Evolutionary conservation across 2,888 invertebrate species (phyloP), one percentile per base, ranked within the genome.

Genomic region (Melipona beecheii): DNA sequence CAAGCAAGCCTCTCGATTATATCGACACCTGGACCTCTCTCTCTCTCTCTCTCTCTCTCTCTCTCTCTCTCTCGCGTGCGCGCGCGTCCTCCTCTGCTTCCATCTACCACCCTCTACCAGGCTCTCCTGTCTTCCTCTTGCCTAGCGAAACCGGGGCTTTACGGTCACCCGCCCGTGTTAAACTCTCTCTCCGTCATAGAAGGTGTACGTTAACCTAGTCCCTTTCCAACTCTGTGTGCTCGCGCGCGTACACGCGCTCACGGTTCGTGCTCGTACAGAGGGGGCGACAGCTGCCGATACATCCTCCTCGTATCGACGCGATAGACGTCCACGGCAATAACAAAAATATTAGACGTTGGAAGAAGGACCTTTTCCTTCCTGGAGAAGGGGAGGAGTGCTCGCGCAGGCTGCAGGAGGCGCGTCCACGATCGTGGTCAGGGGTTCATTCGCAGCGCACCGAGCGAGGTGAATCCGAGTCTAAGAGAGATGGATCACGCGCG

Each of bases 1-100:
- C 90, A 86, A 88, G 90, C 89, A 82, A 89, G 90, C 82, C 89
- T 89, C 92, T 91, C 92, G 91, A 93, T 93, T 92, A 92, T 91
- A 91, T 92, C 91, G 91, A 92, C 92, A 93, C 93, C 93, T 93
- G 91, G 89, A 86, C 84, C 80, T 66, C 65, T 52, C 2, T 43
- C 43, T 36, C 17, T 56, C 27, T 54, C 62, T 36, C 17, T 56
- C 27, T 54, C 62, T 43, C 27, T 49, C 36, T 11, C 49, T 19
- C 24, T 43, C 17, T 31, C 5, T 0, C n/a, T 19, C 56, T 36
- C 36, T 5, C 36, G 5, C 9, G 9, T 2, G 43, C 9, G 43
- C 43, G 9, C 43, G 43, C 9, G 43, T 31, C 27, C n/a, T 49
- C 15, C 50, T 21, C 15, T 50, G 54, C 3, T 27, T 60, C 70